Evolutionary conservation across 1,140 invertebrate species (phyloP).

Genomic region (Magallana gigas): DNA sequence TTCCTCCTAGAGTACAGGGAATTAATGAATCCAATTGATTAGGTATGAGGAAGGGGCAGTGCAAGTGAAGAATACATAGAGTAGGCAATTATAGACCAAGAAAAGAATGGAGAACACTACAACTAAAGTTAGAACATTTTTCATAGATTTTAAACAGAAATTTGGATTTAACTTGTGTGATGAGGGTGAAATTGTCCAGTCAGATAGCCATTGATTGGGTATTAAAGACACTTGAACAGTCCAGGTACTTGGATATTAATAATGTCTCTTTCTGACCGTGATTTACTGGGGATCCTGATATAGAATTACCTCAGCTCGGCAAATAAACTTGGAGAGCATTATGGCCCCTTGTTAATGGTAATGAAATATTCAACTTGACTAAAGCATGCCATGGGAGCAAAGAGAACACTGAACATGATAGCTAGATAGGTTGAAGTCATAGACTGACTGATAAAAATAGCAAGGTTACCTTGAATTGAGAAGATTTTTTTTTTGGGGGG

Average conservation of each 20-base stretch:
- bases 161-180: background rate
- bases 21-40: background rate
- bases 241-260: background rate
- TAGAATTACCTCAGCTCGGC: background rate
- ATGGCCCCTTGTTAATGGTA: constrained; percentile 17
- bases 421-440: background rate
- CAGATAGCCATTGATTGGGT: background rate
- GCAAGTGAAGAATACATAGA: background rate
- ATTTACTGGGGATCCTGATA: constrained; percentile 14
- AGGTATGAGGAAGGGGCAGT: background rate
- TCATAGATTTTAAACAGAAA: background rate
- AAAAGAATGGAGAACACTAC: background rate
- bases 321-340: constrained; percentile 2
- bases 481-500: background rate
- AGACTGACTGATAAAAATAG: background rate
- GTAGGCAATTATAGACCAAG: background rate
- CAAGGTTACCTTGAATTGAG: background rate
- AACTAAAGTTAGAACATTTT: background rate
- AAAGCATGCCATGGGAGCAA: background rate
- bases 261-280: background rate
- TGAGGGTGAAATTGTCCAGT: background rate
- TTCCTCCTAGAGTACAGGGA: background rate
- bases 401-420: background rate
- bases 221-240: background rate
- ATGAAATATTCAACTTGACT: constrained; percentile 13